Percentiles rank a stretch among this genome's conserved stretches.
These are phyloP conservation scores for Gorsachius magnificus DNA, from an alignment of 2,797 vertebrate species.

Conservation along the genomic window DNA sequence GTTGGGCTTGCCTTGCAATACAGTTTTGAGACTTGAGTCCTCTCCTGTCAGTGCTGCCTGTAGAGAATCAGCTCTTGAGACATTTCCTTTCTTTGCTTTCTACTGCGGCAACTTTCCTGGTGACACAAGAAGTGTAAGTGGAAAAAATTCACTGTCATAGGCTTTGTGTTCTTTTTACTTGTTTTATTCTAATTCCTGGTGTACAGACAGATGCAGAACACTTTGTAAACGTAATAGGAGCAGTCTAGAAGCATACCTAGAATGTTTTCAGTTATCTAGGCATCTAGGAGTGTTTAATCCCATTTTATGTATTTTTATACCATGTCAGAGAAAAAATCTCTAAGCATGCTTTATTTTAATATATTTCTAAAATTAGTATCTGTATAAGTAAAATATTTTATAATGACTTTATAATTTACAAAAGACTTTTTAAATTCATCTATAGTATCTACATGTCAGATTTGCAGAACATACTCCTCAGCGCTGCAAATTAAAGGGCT, in stretches of 20 bases:
- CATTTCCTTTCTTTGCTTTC: not conserved
- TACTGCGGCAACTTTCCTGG: not conserved
- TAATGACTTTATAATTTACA: constrained; percentile 1
- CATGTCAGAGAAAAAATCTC: not conserved
- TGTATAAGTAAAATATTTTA: constrained; percentile 37
- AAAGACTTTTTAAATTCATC: constrained; percentile 9
- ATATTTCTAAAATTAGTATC: not conserved
- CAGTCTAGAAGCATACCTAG: not conserved
- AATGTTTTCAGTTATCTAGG: not conserved
- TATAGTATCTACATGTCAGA: constrained; percentile 17
- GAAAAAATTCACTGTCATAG: not conserved
- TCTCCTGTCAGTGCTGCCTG: not conserved
- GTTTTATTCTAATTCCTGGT: not conserved
- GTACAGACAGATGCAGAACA: not conserved
- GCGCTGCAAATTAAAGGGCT: constrained; percentile 57
- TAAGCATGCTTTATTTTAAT: not conserved
- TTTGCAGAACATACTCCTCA: constrained; percentile 13
- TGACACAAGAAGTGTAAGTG: not conserved
- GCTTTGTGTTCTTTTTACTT: not conserved
- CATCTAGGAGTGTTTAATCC: not conserved
- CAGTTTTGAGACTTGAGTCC: not conserved
- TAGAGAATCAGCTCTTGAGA: not conserved
- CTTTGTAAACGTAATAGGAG: not conserved
- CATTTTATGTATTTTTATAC: not conserved
- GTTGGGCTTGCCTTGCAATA: not conserved